A percentile compares a stretch with the other conserved stretches of the same genome.
These are phyloP conservation scores for Vombatus ursinus DNA, from an alignment of 2,113 vertebrate genomes.

Conservation along the genomic window DNA sequence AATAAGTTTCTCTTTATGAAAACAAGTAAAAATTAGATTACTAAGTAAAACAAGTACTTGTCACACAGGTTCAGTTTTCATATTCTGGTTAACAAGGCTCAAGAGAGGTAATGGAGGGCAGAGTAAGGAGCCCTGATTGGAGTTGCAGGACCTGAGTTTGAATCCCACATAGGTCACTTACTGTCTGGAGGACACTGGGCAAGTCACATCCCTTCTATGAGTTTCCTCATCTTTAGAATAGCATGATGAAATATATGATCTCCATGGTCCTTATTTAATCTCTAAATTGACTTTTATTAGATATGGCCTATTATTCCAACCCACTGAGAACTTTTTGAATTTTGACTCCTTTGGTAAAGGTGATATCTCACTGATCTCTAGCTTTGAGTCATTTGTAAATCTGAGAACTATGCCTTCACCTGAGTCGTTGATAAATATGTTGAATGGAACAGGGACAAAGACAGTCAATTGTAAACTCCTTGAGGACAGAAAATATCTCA, in stretches of 20 bases:
- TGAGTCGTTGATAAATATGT: neutral
- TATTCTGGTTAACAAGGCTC: neutral
- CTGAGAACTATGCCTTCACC: neutral
- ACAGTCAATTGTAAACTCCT: neutral
- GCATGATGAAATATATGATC: neutral
- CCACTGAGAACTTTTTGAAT: neutral
- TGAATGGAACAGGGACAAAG: neutral
- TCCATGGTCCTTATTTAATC: neutral
- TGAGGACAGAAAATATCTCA: neutral
- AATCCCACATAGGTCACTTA: neutral
- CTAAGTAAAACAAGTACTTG: neutral
- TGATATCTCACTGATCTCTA: neutral
- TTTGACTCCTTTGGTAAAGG: neutral
- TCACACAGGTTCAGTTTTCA: neutral
- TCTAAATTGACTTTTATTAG: neutral
- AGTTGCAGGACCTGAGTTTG: neutral
- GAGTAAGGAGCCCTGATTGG: neutral
- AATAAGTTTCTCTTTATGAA: neutral
- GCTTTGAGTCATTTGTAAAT: neutral
- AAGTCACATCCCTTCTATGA: neutral
- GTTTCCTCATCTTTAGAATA: neutral
- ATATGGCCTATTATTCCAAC: neutral
- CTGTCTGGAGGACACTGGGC: neutral
- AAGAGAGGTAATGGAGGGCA: neutral
- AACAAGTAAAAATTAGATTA: neutral